A percentile compares a stretch with the other conserved stretches of the same genome.
These are phyloP conservation scores for Callyntrura sp. DNA, from an alignment of 2,888 invertebrate genomes.

Conservation along the genomic window DNA sequence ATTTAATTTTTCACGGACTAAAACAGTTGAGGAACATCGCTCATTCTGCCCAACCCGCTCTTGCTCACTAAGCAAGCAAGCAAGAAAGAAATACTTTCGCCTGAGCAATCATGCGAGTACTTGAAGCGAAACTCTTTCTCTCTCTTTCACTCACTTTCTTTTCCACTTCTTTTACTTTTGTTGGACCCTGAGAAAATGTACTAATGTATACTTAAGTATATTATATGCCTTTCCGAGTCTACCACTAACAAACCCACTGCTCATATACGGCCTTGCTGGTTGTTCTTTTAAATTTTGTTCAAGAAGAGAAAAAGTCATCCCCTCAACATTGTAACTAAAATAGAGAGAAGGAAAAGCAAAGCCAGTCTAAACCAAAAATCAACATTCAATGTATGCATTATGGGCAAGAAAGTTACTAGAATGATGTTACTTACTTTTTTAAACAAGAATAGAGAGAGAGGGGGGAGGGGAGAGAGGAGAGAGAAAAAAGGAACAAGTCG, in stretches of 20 bases:
- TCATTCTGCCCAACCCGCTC: conserved; percentile 81
- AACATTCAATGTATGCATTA: conserved; percentile 75
- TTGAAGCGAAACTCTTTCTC: conserved; percentile 76
- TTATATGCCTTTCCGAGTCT: background rate
- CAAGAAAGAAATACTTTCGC: conserved; percentile 82
- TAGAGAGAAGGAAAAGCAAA: conserved; percentile 31
- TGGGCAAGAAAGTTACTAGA: conserved; percentile 59
- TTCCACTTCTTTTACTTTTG: conserved; percentile 48
- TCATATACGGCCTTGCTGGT: conserved; percentile 24
- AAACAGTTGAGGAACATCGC: conserved; percentile 83
- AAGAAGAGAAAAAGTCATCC: conserved; percentile 50
- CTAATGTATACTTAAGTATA: conserved; percentile 49
- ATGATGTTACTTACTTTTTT: conserved; percentile 53
- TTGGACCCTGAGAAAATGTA: conserved; percentile 37
- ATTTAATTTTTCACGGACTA: conserved; percentile 84
- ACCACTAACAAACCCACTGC: conserved; percentile 35
- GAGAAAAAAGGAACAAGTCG: conserved; percentile 18
- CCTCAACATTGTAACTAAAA: background rate
- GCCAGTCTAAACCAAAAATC: conserved; percentile 74
- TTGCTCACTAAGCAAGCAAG: conserved; percentile 49
- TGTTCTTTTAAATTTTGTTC: conserved; percentile 71
- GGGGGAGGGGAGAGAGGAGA: background rate
- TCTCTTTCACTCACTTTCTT: conserved; percentile 35
- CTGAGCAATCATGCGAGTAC: conserved; percentile 84
- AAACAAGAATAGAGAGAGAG: background rate